phyloP scores from a whole-genome alignment of 1,140 invertebrate genomes.

The Caenorhabditis elegans region WBcel235 BX284604.4:3036001-3036500 shows the following conservation, averaged over 20 bases:
- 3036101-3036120: neutral
- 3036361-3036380: neutral
- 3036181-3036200: constrained; percentile 13
- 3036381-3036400: neutral
- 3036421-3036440: constrained; percentile 34
- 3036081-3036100: constrained; percentile 15
- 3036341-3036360: neutral
- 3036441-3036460: neutral
- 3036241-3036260: constrained; percentile 42
- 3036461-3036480: neutral
- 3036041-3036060: constrained; percentile 15
- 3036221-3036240: constrained; percentile 31
- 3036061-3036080: neutral
- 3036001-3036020: constrained; percentile 26
- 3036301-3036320: neutral
- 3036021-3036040: neutral
- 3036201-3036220: neutral
- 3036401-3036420: neutral
- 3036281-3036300: constrained; percentile 11
- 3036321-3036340: neutral
- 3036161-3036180: constrained; percentile 15
- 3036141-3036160: constrained; percentile 29
- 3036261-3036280: constrained; percentile 3
- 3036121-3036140: constrained; percentile 23
- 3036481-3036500: constrained; percentile 40